Percentiles rank a stretch among this genome's conserved stretches.
Conservation (phyloP, 2,888 invertebrate species). For the Andrena minutula region DNA sequence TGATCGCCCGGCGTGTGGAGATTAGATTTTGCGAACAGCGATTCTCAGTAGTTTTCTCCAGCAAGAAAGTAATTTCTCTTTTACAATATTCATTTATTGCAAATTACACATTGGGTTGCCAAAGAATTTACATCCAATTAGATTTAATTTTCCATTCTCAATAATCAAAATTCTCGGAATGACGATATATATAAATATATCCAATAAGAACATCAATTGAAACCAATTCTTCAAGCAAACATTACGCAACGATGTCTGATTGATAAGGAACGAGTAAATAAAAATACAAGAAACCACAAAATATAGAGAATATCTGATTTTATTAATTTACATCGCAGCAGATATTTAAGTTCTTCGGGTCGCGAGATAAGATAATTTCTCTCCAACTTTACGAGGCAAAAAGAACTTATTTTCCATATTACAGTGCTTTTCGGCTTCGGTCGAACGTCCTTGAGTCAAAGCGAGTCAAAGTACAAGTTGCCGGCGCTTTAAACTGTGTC, state of each 20-base stretch:
- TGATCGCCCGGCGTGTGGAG: too few relatives aligned
- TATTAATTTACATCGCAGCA: neutral
- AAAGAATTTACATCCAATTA: neutral
- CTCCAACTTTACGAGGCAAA: too few relatives aligned
- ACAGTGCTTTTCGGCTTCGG: too few relatives aligned
- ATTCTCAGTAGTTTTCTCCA: neutral
- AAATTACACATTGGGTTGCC: neutral
- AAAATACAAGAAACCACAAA: neutral
- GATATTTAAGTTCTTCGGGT: too few relatives aligned
- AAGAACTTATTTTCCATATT: too few relatives aligned
- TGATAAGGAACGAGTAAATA: neutral
- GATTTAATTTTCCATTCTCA: neutral
- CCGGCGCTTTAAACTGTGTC: neutral
- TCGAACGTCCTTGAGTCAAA: too few relatives aligned
- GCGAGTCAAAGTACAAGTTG: too few relatives aligned
- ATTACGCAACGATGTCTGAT: neutral
- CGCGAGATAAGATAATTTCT: too few relatives aligned
- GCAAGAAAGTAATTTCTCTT: neutral
- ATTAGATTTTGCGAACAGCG: neutral
- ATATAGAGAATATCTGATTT: conserved; percentile 1
- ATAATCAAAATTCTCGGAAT: too few relatives aligned
- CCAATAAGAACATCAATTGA: neutral
- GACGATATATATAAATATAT: neutral
- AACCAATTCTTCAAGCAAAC: neutral
- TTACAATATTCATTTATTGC: neutral